These are phyloP conservation scores for roundworm (Caenorhabditis elegans) DNA, from an alignment of 1,140 invertebrate species.

Conservation along the genomic window DNA sequence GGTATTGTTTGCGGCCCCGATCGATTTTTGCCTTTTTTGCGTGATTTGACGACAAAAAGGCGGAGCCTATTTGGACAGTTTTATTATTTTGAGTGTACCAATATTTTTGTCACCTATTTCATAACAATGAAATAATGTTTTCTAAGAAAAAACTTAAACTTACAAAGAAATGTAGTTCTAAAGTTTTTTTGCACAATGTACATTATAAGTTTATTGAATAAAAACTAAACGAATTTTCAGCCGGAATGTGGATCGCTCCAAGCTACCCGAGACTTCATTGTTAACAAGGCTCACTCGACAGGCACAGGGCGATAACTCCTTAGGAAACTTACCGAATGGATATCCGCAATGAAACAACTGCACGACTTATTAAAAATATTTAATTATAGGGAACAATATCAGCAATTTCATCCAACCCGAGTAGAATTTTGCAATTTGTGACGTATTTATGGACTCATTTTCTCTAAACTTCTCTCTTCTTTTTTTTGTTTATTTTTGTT, in stretches of 20 bases:
- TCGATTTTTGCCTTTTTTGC: no score
- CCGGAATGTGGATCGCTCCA: constrained; percentile 21
- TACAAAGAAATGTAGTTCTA: no score
- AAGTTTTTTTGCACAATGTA: no score
- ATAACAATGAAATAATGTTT: no score
- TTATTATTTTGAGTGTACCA: no score
- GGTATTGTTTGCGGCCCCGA: no score
- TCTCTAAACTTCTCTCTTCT: not conserved
- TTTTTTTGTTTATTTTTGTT: not conserved
- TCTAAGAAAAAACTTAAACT: no score
- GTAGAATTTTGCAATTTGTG: constrained; percentile 30
- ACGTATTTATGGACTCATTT: not conserved
- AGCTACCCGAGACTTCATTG: constrained; percentile 17
- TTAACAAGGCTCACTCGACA: constrained; percentile 14
- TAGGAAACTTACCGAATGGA: constrained; percentile 18
- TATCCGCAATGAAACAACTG: constrained; percentile 1
- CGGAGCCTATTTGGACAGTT: no score
- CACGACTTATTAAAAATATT: not conserved
- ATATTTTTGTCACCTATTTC: no score
- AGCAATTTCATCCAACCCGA: not conserved
- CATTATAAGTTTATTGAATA: no score
- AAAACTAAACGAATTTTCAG: not conserved
- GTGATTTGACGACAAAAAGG: no score
- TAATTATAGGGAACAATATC: constrained; percentile 23
- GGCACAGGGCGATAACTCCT: not conserved